phyloP scores from a whole-genome alignment of 2,888 invertebrate species.

The Exocentrus adspersus region DNA sequence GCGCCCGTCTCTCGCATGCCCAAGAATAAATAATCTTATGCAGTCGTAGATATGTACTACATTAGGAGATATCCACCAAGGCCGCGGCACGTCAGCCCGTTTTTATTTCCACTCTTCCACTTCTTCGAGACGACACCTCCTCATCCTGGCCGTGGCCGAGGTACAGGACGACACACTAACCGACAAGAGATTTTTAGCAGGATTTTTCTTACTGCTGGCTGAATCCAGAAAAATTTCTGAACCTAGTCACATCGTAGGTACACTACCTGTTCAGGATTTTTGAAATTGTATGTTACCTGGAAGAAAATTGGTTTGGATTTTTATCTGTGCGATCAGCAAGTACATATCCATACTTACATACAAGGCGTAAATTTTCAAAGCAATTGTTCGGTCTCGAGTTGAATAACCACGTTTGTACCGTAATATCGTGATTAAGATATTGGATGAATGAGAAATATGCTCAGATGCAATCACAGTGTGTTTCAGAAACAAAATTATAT shows the following conservation, averaged over 20 bases:
- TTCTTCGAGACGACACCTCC: conserved; percentile 16
- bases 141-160: no score
- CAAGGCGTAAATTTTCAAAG: conserved; percentile 40
- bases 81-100: conserved; percentile 28
- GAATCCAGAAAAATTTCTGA: no score
- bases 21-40: conserved; percentile 52
- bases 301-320: background rate
- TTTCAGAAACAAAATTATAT: no score
- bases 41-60: conserved; percentile 38
- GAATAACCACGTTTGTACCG: conserved; percentile 40
- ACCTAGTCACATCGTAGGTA: no score
- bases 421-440: conserved; percentile 48
- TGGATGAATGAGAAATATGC: conserved; percentile 43
- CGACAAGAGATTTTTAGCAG: background rate
- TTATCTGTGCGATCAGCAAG: conserved; percentile 27
- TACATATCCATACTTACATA: no score
- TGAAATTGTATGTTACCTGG: background rate
- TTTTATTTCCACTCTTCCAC: conserved; percentile 27
- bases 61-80: conserved; percentile 40
- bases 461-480: conserved; percentile 45
- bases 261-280: background rate
- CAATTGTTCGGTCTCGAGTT: conserved; percentile 43
- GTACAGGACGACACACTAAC: background rate
- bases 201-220: background rate
- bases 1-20: conserved; percentile 53